These are phyloP conservation scores for Presbytis comata DNA, from an alignment of 2,797 vertebrate species.

Conservation along the genomic window DNA sequence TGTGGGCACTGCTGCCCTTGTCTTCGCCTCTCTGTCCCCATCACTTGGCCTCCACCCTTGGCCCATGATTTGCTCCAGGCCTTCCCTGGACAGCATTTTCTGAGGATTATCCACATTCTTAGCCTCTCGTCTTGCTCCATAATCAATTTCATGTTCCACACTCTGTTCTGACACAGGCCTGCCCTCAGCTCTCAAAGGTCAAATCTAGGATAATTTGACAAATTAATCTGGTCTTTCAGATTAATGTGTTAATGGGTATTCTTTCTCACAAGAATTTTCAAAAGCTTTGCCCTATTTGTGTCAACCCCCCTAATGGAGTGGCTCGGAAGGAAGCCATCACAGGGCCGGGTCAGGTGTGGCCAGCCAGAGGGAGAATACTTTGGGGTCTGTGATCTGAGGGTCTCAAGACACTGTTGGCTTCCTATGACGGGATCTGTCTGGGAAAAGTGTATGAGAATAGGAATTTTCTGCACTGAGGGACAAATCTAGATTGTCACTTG, in stretches of 20 bases:
- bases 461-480: neutral
- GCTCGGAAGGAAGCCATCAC: neutral
- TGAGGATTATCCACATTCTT: neutral
- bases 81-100: neutral
- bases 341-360: too few relatives aligned
- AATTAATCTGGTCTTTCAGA: conserved; percentile 32
- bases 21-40: neutral
- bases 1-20: neutral
- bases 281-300: neutral
- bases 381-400: neutral
- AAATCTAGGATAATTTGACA: neutral
- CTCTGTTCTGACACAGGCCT: neutral
- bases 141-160: neutral
- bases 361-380: neutral
- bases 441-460: neutral
- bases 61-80: neutral
- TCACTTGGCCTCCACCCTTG: neutral
- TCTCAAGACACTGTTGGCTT: neutral
- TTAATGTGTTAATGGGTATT: neutral
- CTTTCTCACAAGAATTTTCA: neutral
- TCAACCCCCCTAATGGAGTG: neutral
- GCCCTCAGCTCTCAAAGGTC: conserved; percentile 1
- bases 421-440: neutral
- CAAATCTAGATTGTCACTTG: neutral
- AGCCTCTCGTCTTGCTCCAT: neutral